A percentile compares a stretch with the other conserved stretches of the same genome.
phyloP scores from a whole-genome alignment of 1,140 invertebrate species.

The Eriocheir sinensis region DNA sequence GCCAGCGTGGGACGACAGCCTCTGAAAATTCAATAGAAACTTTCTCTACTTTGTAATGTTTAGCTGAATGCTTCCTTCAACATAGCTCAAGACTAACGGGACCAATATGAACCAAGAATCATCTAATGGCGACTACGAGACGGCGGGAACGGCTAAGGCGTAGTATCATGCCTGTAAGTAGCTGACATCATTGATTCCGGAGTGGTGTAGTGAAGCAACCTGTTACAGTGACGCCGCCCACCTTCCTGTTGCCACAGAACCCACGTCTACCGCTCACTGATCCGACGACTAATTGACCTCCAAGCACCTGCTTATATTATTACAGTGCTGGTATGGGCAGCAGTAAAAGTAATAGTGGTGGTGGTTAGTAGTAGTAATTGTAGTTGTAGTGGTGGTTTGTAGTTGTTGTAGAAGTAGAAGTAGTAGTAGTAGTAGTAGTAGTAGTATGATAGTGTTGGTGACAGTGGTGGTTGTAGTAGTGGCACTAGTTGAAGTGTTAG shows the following conservation, averaged over 20 bases:
- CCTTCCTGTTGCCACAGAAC: not conserved
- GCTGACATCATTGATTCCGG: conserved; percentile 30
- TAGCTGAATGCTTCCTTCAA: conserved; percentile 39
- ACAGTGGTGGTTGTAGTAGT: conserved; percentile 12
- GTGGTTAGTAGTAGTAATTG: too few species aligned
- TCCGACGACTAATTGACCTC: not conserved
- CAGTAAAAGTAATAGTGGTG: too few species aligned
- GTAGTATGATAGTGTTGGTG: conserved; percentile 11
- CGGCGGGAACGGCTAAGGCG: not conserved
- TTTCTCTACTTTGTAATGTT: conserved; percentile 61
- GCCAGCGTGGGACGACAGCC: conserved; percentile 14
- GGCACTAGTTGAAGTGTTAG: too few species aligned
- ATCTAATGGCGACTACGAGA: not conserved
- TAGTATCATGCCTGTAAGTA: too few species aligned
- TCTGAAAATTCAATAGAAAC: conserved; percentile 72
- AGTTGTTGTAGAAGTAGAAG: too few species aligned
- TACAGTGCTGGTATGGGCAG: too few species aligned
- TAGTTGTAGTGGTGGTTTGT: too few species aligned
- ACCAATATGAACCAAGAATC: not conserved
- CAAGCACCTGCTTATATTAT: too few species aligned
- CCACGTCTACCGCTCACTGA: not conserved
- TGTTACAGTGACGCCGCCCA: conserved; percentile 41
- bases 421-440: too few species aligned
- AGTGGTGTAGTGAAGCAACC: conserved; percentile 51
- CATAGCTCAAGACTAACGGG: not conserved